Conservation (phyloP, 2,797 vertebrate genomes). For the Acipenser transmontanus region DNA sequence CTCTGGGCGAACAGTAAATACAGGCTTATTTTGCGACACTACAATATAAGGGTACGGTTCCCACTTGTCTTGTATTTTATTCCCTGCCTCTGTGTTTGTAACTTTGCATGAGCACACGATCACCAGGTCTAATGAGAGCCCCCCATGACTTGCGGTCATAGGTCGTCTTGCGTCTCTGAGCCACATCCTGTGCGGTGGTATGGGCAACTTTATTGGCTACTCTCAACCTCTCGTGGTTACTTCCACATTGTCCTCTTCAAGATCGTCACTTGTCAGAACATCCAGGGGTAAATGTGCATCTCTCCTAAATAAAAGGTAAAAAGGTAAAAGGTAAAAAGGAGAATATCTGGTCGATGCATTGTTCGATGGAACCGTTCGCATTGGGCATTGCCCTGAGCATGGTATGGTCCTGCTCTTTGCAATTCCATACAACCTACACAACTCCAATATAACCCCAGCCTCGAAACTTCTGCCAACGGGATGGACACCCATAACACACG, state of each 20-base stretch:
- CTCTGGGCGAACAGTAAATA: not conserved
- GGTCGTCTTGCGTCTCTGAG: not conserved
- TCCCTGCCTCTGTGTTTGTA: not conserved
- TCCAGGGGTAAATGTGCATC: not conserved
- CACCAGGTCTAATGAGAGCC: not conserved
- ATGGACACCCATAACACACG: not conserved
- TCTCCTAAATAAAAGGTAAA: not conserved
- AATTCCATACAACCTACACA: not conserved
- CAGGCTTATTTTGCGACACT: not conserved
- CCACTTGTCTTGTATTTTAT: constrained; percentile 3
- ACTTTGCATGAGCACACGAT: not conserved
- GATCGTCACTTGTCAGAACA: not conserved
- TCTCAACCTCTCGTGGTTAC: not conserved
- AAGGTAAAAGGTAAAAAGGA: not conserved
- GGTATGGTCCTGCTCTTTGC: not conserved
- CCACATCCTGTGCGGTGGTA: not conserved
- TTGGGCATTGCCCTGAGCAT: not conserved
- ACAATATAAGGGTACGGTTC: not conserved
- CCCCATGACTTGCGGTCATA: not conserved
- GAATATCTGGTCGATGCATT: not conserved
- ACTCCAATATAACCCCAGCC: not conserved
- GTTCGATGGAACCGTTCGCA: not conserved
- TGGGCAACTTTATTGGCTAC: not conserved
- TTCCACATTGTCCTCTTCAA: not conserved
- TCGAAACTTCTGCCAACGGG: not conserved